Evolutionary conservation across 2,797 vertebrate genomes (phyloP), one percentile per base, ranked within the genome.

Genomic region (Limnodromus scolopaceus): DNA sequence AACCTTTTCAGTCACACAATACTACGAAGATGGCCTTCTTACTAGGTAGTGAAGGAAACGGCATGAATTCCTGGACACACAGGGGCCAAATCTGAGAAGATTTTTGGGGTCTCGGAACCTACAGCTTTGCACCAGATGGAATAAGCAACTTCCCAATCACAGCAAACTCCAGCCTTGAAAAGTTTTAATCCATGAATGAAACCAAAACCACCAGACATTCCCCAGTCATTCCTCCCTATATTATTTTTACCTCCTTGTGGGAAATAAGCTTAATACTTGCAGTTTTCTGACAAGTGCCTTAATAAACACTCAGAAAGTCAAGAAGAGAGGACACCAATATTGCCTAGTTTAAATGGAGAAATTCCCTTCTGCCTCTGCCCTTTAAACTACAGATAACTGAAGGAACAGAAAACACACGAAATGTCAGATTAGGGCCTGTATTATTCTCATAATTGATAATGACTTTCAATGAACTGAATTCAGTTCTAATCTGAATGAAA

Each of bases 401-500:
- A 87, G 45, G 76, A 45, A 94, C 16, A 91, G 66, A 89, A 90
- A 45, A 57, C 16, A 68, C 14, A 16, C 12, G 1, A 65, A 43
- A 34, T 11, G 34, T 38, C 83, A 84, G 49, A 91, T 90, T 19
- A 96, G 13, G 71, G 28, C 20, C 69, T 12, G 6, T 74, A n/a
- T 54, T 88, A 18, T 83, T 84, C 53, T 84, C 66, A 23, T 72
- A n/a, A 82, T 48, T 93, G 89, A 77, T 64, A 91, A 61, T 36
- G n/a, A 91, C 88, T 95, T 64, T 79, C 66, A 86, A 13, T 25
- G 45, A 95, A 87, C 60, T 70, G 82, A 92, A 91, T 71, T 72
- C 28, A 74, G 64, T 74, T 93, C 65, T 34, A 85, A 61, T 9
- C 66, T 28, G 53, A 90, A 92, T 63, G 80, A 88, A 95, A 71